phyloP scores from a whole-genome alignment of 2,888 invertebrate species.

The Operophtera brumata region DNA sequence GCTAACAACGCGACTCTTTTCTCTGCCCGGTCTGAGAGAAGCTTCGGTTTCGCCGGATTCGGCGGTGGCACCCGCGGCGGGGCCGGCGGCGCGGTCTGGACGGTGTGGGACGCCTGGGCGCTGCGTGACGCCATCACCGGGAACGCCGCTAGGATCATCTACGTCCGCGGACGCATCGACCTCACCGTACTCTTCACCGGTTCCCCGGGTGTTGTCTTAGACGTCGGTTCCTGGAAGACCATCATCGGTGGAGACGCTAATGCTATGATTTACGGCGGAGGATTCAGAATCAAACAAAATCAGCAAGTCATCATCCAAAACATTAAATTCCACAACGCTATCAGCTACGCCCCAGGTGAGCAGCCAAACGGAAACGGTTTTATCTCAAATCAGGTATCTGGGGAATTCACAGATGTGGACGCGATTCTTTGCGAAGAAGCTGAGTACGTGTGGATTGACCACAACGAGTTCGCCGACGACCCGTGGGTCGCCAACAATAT shows the following conservation, averaged over 20 bases:
- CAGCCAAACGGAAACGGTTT: slow-evolving; percentile 23
- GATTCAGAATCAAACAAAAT: slow-evolving; percentile 15
- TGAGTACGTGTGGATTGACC: slow-evolving; percentile 26
- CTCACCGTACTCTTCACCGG: slow-evolving; percentile 15
- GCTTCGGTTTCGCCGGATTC: slow-evolving; percentile 16
- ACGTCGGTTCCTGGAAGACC: slow-evolving; percentile 22
- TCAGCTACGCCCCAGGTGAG: slow-evolving; percentile 25
- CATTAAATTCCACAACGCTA: slow-evolving; percentile 26
- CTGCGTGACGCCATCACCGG: slow-evolving; percentile 19
- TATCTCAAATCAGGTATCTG: not conserved
- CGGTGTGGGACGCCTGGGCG: slow-evolving; percentile 24
- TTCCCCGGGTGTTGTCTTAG: slow-evolving; percentile 26
- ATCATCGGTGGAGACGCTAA: slow-evolving; percentile 22
- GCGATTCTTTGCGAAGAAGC: slow-evolving; percentile 9
- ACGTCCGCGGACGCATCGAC: slow-evolving; percentile 26
- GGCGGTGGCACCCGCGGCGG: slow-evolving; percentile 26
- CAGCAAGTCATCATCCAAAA: slow-evolving; percentile 27
- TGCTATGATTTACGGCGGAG: slow-evolving; percentile 26
- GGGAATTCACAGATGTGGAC: slow-evolving; percentile 27
- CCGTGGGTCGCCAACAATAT: slow-evolving; percentile 21
- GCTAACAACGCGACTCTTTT: slow-evolving; percentile 4
- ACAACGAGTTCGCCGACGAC: slow-evolving; percentile 28
- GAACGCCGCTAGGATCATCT: slow-evolving; percentile 5
- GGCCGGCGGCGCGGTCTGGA: slow-evolving; percentile 22
- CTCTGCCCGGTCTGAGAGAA: not conserved